Conservation (phyloP, 1,140 invertebrate species). For the Matsumurasca onukii region DNA sequence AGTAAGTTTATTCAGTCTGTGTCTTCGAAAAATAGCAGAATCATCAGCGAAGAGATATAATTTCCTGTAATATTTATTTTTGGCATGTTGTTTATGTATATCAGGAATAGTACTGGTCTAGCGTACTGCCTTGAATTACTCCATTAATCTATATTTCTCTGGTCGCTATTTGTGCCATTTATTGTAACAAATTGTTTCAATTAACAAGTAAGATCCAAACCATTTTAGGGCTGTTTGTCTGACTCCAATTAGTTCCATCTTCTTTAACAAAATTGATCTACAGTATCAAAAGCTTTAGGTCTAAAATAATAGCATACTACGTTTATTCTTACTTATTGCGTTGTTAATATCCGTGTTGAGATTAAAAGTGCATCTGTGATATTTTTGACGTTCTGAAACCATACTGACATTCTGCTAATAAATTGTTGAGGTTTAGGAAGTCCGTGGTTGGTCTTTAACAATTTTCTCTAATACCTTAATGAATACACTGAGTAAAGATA, state of each 20-base stretch:
- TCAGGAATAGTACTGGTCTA: neutral
- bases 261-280: neutral
- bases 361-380: slow-evolving; percentile 18
- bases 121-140: neutral
- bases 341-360: slow-evolving; percentile 12
- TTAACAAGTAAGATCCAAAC: too few relatives aligned
- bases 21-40: neutral
- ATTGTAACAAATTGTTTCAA: too few relatives aligned
- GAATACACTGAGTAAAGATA: slow-evolving; percentile 11
- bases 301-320: neutral
- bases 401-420: slow-evolving; percentile 1
- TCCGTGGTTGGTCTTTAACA: slow-evolving; percentile 14
- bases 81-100: neutral
- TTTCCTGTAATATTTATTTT: neutral
- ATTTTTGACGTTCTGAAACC: slow-evolving; percentile 18
- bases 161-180: too few relatives aligned
- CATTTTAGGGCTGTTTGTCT: neutral
- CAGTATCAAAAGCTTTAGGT: neutral
- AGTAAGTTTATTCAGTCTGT: too few relatives aligned
- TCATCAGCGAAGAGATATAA: neutral
- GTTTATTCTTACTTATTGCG: neutral
- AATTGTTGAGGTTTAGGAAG: neutral
- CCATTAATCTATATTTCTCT: slow-evolving; percentile 6
- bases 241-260: neutral
- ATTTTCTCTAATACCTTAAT: slow-evolving; percentile 4